Evolutionary conservation across 2,797 vertebrate genomes (phyloP).

Genomic region (Lagodon rhomboides): DNA sequence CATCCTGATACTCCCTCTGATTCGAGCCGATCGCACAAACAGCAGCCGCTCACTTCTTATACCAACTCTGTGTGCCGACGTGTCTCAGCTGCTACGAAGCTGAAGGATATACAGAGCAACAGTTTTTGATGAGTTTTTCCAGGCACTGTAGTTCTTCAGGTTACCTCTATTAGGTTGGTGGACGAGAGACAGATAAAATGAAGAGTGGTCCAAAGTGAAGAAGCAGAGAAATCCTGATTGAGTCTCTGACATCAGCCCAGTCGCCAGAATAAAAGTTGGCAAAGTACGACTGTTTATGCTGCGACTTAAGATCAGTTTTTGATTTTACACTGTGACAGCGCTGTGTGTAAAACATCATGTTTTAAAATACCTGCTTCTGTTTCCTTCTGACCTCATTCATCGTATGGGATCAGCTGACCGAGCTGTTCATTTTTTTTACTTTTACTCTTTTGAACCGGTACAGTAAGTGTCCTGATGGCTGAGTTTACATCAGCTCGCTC

Average conservation of each 20-base stretch:
- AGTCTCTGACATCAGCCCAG: too few species aligned
- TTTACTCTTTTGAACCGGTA: not conserved
- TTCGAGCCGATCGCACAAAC: conserved; percentile 20
- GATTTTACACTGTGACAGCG: too few species aligned
- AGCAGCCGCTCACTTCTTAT: conserved; percentile 8
- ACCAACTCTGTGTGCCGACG: not conserved
- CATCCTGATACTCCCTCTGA: conserved; percentile 22
- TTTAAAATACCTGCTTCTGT: too few species aligned
- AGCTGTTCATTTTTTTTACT: not conserved
- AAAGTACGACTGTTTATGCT: too few species aligned
- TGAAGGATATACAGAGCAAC: not conserved
- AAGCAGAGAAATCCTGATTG: too few species aligned
- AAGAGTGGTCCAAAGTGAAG: too few species aligned
- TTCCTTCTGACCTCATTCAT: not conserved
- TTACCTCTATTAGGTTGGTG: too few species aligned
- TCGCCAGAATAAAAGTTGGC: too few species aligned
- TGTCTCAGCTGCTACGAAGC: not conserved
- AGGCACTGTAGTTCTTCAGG: too few species aligned
- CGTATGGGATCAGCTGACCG: not conserved
- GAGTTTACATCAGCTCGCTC: conserved; percentile 11
- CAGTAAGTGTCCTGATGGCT: not conserved
- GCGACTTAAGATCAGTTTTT: too few species aligned
- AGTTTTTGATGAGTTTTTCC: not conserved
- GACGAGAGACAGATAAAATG: too few species aligned
- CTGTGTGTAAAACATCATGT: too few species aligned